phyloP scores from a whole-genome alignment of 2,113 vertebrate species.

The Alces alces region DNA sequence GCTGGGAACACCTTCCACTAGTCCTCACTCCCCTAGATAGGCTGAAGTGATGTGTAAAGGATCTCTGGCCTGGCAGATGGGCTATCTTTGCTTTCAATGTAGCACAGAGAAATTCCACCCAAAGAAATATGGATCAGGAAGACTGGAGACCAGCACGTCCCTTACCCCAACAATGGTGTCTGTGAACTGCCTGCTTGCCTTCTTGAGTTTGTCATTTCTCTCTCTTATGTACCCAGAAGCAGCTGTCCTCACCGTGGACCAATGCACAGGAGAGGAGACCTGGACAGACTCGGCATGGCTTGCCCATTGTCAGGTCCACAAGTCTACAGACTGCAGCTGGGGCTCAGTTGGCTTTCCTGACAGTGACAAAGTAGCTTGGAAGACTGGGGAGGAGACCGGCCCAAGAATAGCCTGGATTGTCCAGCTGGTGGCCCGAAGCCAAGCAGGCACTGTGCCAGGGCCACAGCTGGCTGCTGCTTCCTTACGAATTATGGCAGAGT shows the following conservation, averaged over 20 bases:
- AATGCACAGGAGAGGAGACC: background rate
- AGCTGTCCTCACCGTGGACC: background rate
- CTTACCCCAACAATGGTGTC: background rate
- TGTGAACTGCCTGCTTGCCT: background rate
- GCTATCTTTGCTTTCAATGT: background rate
- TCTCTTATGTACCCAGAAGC: background rate
- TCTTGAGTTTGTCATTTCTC: background rate
- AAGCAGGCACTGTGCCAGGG: background rate
- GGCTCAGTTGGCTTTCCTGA: background rate
- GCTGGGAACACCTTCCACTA: background rate
- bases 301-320: rapidly evolving
- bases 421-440: background rate
- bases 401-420: constrained; percentile 28
- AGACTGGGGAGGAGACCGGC: background rate
- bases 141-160: background rate
- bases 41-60: background rate
- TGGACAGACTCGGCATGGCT: background rate
- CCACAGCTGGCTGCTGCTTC: background rate
- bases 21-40: background rate
- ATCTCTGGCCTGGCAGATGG: background rate
- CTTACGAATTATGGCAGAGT: background rate
- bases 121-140: background rate
- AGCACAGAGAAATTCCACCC: background rate
- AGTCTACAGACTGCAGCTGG: background rate
- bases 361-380: background rate